A percentile compares a stretch with the other conserved stretches of the same genome.
Evolutionary conservation across 2,888 invertebrate genomes (phyloP).

Genomic region (Nudaria mundana): DNA sequence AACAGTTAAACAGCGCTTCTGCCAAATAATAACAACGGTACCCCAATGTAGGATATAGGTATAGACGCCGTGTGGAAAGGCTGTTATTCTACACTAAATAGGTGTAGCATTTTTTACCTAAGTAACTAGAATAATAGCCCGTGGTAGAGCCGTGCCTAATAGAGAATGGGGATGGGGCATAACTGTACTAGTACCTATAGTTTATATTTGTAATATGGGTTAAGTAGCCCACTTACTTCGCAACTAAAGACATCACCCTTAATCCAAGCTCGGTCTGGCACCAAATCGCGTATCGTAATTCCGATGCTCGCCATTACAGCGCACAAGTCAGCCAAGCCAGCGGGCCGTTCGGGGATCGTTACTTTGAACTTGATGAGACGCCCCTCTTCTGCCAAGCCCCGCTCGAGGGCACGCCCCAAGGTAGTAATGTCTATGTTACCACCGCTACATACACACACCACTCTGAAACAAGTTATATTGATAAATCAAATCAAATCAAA

Average conservation of each 20-base stretch:
- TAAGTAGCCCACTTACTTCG: constrained; percentile 40
- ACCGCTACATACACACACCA: constrained; percentile 89
- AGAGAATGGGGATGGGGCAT: neutral
- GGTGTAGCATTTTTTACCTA: no score
- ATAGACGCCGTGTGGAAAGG: no score
- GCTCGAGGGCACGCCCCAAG: constrained; percentile 92
- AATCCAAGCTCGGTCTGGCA: constrained; percentile 97
- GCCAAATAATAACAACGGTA: no score
- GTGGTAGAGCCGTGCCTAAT: neutral
- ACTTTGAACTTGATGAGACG: constrained; percentile 81
- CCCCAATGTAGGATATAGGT: no score
- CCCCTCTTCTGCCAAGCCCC: constrained; percentile 95
- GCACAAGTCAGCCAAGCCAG: constrained; percentile 92
- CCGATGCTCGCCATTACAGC: constrained; percentile 86
- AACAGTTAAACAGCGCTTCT: no score
- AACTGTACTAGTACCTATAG: neutral
- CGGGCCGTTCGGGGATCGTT: constrained; percentile 91
- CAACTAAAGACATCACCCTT: constrained; percentile 89
- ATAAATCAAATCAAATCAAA: no score
- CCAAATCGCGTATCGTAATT: constrained; percentile 94
- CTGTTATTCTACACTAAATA: no score
- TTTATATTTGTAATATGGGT: neutral
- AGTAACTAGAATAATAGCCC: no score
- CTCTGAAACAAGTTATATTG: constrained; percentile 70
- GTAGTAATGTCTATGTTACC: constrained; percentile 96